Conservation (phyloP, 2,113 vertebrate species). For the Hemiprocne comata region DNA sequence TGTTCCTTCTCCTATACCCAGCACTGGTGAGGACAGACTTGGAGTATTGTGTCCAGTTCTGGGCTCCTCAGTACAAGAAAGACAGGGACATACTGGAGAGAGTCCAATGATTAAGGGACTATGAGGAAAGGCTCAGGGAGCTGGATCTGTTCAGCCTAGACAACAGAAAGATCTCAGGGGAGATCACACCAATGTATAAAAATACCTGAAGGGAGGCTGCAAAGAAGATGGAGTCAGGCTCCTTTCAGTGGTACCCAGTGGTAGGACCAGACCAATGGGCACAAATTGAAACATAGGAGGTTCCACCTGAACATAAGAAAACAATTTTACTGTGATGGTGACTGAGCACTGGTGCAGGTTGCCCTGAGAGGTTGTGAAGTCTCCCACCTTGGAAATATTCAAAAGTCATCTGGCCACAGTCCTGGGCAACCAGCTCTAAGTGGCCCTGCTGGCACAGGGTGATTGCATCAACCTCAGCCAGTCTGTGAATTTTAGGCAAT, state of each 20-base stretch:
- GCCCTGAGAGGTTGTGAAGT: neutral
- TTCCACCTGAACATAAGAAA: neutral
- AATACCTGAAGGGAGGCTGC: neutral
- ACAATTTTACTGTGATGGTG: neutral
- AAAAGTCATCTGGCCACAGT: neutral
- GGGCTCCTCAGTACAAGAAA: neutral
- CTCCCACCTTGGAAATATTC: neutral
- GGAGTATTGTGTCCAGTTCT: neutral
- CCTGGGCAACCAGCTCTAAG: neutral
- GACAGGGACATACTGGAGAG: neutral
- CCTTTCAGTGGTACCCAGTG: neutral
- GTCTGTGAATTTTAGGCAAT: neutral
- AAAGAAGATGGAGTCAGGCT: neutral
- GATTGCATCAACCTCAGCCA: neutral
- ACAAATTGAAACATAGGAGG: neutral
- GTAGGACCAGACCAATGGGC: neutral
- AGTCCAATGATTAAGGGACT: neutral
- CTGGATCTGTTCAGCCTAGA: neutral
- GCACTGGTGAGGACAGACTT: neutral
- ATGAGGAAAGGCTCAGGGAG: neutral
- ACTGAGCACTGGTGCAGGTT: neutral
- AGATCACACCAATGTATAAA: neutral
- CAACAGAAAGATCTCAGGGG: neutral
- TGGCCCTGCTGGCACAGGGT: rapidly evolving
- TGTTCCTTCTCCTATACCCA: neutral